phyloP scores from a whole-genome alignment of 2,113 vertebrate species.

The Halcyon senegalensis region DNA sequence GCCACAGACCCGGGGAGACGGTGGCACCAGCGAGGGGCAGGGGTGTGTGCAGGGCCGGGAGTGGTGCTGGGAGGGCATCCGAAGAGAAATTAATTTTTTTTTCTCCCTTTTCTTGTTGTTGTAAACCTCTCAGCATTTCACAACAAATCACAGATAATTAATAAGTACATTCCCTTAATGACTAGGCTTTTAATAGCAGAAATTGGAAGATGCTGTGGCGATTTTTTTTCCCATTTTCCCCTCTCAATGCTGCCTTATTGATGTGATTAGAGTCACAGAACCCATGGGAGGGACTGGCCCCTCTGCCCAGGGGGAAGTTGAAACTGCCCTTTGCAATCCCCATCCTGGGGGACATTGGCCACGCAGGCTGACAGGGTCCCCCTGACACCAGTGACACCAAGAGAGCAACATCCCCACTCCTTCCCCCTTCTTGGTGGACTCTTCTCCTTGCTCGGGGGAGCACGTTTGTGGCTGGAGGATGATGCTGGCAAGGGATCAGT shows the following conservation, averaged over 20 bases:
- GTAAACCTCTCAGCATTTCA: slow-evolving; percentile 72
- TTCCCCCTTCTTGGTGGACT: background rate
- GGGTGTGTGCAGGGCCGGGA: background rate
- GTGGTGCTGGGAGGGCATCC: background rate
- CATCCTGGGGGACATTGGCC: accelerated
- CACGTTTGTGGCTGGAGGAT: background rate
- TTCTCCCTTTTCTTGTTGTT: slow-evolving; percentile 58
- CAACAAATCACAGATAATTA: slow-evolving; percentile 82
- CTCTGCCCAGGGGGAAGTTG: background rate
- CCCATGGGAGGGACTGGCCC: accelerated
- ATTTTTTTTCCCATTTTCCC: background rate
- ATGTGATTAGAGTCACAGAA: background rate
- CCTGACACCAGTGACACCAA: background rate
- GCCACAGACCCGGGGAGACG: slow-evolving; percentile 43
- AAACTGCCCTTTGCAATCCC: background rate
- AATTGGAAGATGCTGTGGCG: slow-evolving; percentile 67
- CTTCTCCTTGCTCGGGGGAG: background rate
- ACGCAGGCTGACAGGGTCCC: accelerated
- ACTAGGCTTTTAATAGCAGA: slow-evolving; percentile 76
- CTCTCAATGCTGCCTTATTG: background rate
- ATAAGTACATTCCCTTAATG: slow-evolving; percentile 77
- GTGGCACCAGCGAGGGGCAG: background rate
- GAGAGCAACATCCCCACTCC: background rate
- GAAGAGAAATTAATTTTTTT: slow-evolving; percentile 43
- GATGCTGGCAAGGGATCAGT: background rate